Conservation (phyloP, 1,140 invertebrate genomes). For the Lineus longissimus region DNA sequence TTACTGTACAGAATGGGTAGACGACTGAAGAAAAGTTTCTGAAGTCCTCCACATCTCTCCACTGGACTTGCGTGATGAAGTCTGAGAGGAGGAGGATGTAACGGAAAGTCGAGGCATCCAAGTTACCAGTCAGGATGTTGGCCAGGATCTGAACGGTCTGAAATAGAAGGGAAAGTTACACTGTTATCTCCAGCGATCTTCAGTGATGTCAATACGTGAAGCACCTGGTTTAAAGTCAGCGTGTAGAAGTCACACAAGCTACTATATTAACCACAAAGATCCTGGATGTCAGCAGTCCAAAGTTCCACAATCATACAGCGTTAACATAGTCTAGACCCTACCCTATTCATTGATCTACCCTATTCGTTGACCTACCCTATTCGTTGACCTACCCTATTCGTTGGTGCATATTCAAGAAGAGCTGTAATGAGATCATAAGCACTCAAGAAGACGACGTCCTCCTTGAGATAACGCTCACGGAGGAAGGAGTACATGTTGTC, state of each 20-base stretch:
- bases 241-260: background rate
- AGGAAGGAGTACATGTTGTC: constrained; percentile 47
- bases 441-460: constrained; percentile 40
- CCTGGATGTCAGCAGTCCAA: no score
- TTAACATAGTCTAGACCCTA: no score
- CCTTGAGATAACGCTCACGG: constrained; percentile 39
- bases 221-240: background rate
- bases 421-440: constrained; percentile 47
- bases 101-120: constrained; percentile 43
- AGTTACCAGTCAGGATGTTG: constrained; percentile 43
- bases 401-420: constrained; percentile 31
- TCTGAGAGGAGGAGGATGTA: constrained; percentile 46
- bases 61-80: constrained; percentile 41
- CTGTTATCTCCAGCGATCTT: background rate
- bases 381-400: constrained; percentile 32
- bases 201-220: background rate
- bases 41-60: constrained; percentile 48
- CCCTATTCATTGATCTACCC: no score
- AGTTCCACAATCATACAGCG: no score
- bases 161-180: constrained; percentile 9
- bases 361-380: no score
- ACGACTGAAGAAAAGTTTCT: constrained; percentile 42
- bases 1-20: constrained; percentile 47
- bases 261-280: background rate
- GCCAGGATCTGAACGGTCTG: constrained; percentile 44